phyloP scores from a whole-genome alignment of 2,113 vertebrate species.

The Hippopotamus amphibius region DNA sequence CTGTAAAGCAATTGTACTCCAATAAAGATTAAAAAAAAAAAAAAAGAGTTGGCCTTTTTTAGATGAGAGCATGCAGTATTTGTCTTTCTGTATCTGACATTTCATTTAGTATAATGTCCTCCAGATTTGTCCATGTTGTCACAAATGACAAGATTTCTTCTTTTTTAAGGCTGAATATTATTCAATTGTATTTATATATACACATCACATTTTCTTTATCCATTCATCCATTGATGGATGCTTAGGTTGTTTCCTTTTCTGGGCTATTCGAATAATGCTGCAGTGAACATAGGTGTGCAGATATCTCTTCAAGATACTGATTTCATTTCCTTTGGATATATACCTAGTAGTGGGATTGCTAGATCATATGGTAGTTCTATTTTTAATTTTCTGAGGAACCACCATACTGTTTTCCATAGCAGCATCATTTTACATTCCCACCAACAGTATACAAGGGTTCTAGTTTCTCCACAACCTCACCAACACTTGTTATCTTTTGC shows the following conservation, averaged over 20 bases:
- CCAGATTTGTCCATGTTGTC: neutral
- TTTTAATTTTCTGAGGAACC: neutral
- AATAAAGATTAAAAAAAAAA: too few species aligned
- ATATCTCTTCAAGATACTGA: neutral
- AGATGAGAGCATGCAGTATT: neutral
- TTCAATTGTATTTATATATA: neutral
- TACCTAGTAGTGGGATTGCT: neutral
- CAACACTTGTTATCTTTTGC: neutral
- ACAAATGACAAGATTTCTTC: neutral
- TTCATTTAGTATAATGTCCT: neutral
- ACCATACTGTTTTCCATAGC: neutral
- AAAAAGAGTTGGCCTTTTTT: neutral
- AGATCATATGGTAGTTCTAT: neutral
- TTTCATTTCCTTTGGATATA: neutral
- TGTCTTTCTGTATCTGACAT: neutral
- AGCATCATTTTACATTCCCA: neutral
- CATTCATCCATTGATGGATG: neutral
- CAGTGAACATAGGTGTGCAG: neutral
- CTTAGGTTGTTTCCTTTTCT: neutral
- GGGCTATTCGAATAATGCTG: neutral
- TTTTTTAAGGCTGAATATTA: slow-evolving; percentile 22
- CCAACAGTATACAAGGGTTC: neutral
- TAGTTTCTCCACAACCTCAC: neutral
- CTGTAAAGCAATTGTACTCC: too few species aligned
- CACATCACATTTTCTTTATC: neutral